Conservation (phyloP, 2,113 vertebrate species). For the Callionymus lyra region DNA sequence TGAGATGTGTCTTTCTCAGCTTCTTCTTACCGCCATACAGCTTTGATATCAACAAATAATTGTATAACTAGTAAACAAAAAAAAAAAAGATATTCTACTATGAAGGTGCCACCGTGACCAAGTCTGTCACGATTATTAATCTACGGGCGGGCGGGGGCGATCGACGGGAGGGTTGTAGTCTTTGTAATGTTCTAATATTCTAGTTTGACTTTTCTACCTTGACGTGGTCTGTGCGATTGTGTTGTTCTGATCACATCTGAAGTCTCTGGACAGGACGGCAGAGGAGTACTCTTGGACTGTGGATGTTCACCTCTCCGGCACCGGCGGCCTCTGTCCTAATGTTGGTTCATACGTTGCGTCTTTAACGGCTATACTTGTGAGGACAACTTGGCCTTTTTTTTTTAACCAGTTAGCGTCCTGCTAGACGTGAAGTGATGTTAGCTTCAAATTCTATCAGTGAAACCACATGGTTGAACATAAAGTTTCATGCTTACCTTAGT, state of each 20-base stretch:
- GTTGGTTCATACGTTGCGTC: no score
- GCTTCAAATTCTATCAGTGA: no score
- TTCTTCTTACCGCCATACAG: slow-evolving; percentile 43
- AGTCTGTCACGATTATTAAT: slow-evolving; percentile 57
- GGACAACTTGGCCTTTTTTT: slow-evolving; percentile 10
- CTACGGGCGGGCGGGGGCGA: slow-evolving; percentile 24
- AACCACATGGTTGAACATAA: no score
- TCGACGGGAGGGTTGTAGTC: slow-evolving; percentile 37
- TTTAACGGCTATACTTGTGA: slow-evolving; percentile 23
- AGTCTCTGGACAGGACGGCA: slow-evolving; percentile 21
- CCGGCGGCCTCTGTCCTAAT: slow-evolving; percentile 21
- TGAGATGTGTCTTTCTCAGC: slow-evolving; percentile 35
- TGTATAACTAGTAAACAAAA: slow-evolving; percentile 57
- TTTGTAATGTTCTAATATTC: slow-evolving; percentile 58
- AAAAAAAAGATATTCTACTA: slow-evolving; percentile 38
- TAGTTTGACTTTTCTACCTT: slow-evolving; percentile 56
- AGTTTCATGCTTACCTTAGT: no score
- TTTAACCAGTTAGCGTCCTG: neutral
- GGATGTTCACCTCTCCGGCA: slow-evolving; percentile 32
- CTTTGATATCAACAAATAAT: slow-evolving; percentile 56
- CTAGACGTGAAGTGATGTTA: neutral
- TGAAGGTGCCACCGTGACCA: slow-evolving; percentile 60
- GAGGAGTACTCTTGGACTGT: slow-evolving; percentile 11
- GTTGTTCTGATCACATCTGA: slow-evolving; percentile 43
- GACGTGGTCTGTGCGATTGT: slow-evolving; percentile 55